Evolutionary conservation across 2,888 invertebrate genomes (phyloP), one percentile per base, ranked within the genome.

Genomic region (Amphimallon solstitiale): DNA sequence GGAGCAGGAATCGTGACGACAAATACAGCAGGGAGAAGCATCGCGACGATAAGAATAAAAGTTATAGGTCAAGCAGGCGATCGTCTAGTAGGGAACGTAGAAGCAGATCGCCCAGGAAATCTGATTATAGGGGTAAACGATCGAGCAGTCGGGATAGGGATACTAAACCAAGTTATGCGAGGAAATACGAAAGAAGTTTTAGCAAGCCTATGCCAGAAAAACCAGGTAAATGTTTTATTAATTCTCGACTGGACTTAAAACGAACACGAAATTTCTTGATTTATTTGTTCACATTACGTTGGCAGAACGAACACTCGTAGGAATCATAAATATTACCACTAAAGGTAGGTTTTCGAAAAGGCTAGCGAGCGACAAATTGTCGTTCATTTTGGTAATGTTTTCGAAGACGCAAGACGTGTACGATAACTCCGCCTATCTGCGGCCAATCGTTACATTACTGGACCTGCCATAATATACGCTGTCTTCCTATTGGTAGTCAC

Each of bases 181-280:
- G 83, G 78, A 71, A 83, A 76, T 77, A 82, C 60, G 85, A 85
- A 49, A 82, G 84, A 46, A 80, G 81, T 15, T 79, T 81, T 56
- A 83, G 83, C 74, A 76, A 84, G 67, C 84, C 83, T 12, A 81
- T 83, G 67, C 73, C 84, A 49, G 85, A 84, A 67, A 85, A 85
- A 74, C 76, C 84, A 71, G 85, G 86, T 72, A 78, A 70, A 73
- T 56, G 35, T 61, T 15, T 14, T 10, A 6, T 21, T 43, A 15
- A 14, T 17, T n/a, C n/a, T n/a, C n/a, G n/a, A n/a, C n/a, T n/a
- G n/a, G n/a, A n/a, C n/a, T n/a, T n/a, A n/a, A n/a, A n/a, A n/a
- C n/a, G n/a, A n/a, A n/a, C n/a, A n/a, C n/a, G n/a, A n/a, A n/a
- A n/a, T n/a, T n/a, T n/a, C n/a, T n/a, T n/a, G n/a, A n/a, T n/a